A percentile compares a stretch with the other conserved stretches of the same genome.
Conservation (phyloP, 2,888 invertebrate genomes). For the Drosophila pullipes region DNA sequence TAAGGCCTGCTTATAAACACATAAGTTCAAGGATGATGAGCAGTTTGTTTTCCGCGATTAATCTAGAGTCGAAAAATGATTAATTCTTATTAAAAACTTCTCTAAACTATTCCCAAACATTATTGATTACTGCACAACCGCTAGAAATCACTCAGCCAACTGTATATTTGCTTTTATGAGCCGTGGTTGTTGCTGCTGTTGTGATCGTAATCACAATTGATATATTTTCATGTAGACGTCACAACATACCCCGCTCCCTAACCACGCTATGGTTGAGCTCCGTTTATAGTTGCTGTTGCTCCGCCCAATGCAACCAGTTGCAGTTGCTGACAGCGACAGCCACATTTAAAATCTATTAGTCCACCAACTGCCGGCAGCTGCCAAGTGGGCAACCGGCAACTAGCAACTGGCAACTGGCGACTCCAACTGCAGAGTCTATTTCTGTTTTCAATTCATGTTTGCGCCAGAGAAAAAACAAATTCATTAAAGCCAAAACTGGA, state of each 20-base stretch:
- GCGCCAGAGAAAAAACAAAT: conserved; percentile 58
- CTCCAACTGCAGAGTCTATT: conserved; percentile 33
- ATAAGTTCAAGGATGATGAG: background rate
- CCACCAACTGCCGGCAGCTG: conserved; percentile 42
- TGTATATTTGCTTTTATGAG: background rate
- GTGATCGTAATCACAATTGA: conserved; percentile 34
- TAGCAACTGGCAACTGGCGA: conserved; percentile 8
- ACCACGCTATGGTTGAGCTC: conserved; percentile 57
- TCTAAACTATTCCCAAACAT: background rate
- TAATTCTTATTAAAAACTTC: too few species aligned
- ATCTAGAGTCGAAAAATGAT: background rate
- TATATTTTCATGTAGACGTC: conserved; percentile 63
- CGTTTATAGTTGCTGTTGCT: conserved; percentile 35
- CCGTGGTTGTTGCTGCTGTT: conserved; percentile 5
- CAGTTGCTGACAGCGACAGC: conserved; percentile 72
- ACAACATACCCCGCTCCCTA: conserved; percentile 59
- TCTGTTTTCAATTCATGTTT: conserved; percentile 46
- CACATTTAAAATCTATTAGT: conserved; percentile 79
- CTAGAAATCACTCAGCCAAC: conserved; percentile 2
- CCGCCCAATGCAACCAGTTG: conserved; percentile 20
- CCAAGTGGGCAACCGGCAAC: conserved; percentile 20
- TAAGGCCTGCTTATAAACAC: too few species aligned
- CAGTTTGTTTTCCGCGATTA: background rate
- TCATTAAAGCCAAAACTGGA: conserved; percentile 58
- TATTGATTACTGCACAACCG: conserved; percentile 17